Conservation (phyloP, 2,888 invertebrate genomes). For the Melanophora roralis region DNA sequence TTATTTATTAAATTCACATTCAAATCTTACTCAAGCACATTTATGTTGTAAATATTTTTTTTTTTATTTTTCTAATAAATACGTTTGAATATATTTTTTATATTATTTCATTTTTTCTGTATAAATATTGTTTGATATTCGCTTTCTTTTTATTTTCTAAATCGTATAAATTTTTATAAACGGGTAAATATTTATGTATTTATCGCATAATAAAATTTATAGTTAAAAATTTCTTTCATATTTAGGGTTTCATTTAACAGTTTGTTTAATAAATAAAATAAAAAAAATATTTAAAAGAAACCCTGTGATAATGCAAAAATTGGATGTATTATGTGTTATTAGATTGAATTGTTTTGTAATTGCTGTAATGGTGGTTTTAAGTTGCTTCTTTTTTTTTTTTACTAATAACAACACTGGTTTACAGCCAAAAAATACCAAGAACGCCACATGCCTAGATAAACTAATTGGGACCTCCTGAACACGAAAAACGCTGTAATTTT, state of each 20-base stretch:
- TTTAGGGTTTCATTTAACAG: conserved; percentile 16
- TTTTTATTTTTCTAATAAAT: conserved; percentile 56
- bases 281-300: conserved; percentile 33
- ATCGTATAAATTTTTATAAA: conserved; percentile 62
- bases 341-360: background rate
- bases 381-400: conserved; percentile 36
- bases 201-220: conserved; percentile 25
- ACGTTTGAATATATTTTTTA: conserved; percentile 8
- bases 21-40: conserved; percentile 45
- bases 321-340: conserved; percentile 7
- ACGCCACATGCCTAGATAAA: too few relatives aligned
- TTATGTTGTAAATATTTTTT: conserved; percentile 62
- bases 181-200: conserved; percentile 50
- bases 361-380: conserved; percentile 56
- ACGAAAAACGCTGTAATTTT: too few relatives aligned
- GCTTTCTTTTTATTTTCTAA: conserved; percentile 51
- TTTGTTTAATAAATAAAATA: background rate
- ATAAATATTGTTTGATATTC: conserved; percentile 50
- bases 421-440: too few relatives aligned
- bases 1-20: background rate
- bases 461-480: too few relatives aligned
- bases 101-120: conserved; percentile 17
- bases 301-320: conserved; percentile 39
- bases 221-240: background rate
- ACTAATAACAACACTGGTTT: too few relatives aligned